Evolutionary conservation across 2,888 invertebrate genomes (phyloP), one percentile per base, ranked within the genome.

Genomic region (Octodonta nipae): DNA sequence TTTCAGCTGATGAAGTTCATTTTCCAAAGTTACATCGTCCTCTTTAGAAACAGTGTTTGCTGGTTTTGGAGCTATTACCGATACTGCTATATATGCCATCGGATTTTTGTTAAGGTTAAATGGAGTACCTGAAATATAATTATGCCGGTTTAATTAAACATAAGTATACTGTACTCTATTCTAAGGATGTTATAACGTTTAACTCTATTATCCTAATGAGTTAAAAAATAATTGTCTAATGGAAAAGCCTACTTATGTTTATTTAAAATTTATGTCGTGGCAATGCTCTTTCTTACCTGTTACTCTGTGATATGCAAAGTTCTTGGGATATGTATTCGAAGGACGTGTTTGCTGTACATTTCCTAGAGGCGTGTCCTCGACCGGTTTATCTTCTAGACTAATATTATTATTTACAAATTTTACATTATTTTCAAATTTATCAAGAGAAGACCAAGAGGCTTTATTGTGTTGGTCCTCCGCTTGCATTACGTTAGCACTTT

Each of bases 71-170:
- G 60, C 59, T 40, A 62, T 58, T 14, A 61, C 57, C 8, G 61
- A 62, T 4, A 63, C 61, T 2, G 63, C 62, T 24, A 63, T 59
- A 42, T 63, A 63, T 4, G 61, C 61, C 37, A 58, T 61, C 5
- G 60, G 58, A 36, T 52, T 58, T 42, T 57, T 60, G 38, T 57
- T 54, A 8, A 53, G 37, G 32, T 50, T 50, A 13, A 54, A 37
- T n/a, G 57, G 57, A 32, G 51, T 49, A 13, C 58, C 58, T 22
- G 55, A 14, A 37, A 35, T 4, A 4, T 3, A 26, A n/a, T n/a
- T n/a, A n/a, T n/a, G n/a, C n/a, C n/a, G n/a, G n/a, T n/a, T n/a
- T n/a, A n/a, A n/a, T n/a, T n/a, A n/a, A n/a, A n/a, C n/a, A n/a
- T n/a, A n/a, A n/a, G n/a, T n/a, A n/a, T n/a, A n/a, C n/a, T n/a